phyloP scores from a whole-genome alignment of 2,797 vertebrate genomes.

The Pseudopleuronectes americanus region DNA sequence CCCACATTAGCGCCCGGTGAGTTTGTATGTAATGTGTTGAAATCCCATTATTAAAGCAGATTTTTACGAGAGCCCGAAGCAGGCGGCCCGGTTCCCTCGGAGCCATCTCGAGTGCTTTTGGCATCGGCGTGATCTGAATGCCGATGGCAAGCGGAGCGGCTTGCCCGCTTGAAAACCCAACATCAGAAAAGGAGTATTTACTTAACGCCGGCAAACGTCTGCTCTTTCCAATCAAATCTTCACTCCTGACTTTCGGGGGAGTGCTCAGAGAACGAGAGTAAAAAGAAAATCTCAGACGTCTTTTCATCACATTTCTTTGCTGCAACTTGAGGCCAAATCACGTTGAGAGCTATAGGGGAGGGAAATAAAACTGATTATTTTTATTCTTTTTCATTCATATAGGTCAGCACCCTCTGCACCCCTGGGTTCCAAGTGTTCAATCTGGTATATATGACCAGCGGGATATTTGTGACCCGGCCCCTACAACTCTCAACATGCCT shows the following conservation, averaged over 20 bases:
- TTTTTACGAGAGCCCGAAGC: constrained; percentile 58
- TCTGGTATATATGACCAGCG: constrained; percentile 49
- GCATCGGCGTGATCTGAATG: constrained; percentile 63
- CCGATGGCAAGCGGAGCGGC: constrained; percentile 34
- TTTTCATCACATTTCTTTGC: constrained; percentile 5
- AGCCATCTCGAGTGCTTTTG: constrained; percentile 48
- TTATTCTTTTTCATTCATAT: constrained; percentile 29
- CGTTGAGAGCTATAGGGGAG: neutral
- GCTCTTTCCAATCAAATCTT: constrained; percentile 21
- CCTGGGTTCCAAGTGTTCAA: constrained; percentile 51
- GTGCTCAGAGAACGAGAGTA: constrained; percentile 4
- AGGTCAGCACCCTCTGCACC: constrained; percentile 36
- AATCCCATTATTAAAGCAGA: constrained; percentile 70
- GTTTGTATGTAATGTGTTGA: constrained; percentile 64
- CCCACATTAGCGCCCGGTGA: constrained; percentile 52
- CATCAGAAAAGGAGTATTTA: constrained; percentile 18
- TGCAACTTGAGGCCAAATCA: neutral
- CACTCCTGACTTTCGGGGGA: neutral
- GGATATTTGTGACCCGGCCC: constrained; percentile 62
- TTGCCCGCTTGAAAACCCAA: constrained; percentile 34
- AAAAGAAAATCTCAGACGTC: constrained; percentile 9
- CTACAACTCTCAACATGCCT: constrained; percentile 33
- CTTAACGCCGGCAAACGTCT: neutral
- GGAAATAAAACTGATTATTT: constrained; percentile 30
- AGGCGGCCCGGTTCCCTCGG: constrained; percentile 57